Evolutionary conservation across 2,797 vertebrate species (phyloP).

Genomic region (Mallotus villosus): DNA sequence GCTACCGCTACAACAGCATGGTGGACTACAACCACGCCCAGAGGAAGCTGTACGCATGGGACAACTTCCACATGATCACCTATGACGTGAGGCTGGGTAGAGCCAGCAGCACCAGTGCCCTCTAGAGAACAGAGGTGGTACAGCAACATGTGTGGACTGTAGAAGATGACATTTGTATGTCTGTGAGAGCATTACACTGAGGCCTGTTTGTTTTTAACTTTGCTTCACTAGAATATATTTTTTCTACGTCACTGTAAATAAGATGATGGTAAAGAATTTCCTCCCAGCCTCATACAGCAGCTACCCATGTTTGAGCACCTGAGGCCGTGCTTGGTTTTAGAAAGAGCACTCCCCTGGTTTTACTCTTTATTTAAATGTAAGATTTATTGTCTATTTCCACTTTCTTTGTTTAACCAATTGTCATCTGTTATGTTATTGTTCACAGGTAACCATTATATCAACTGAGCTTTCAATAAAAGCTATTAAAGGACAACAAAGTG

Average conservation of each 20-base stretch:
- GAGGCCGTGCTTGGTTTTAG: not conserved
- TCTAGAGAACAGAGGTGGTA: not conserved
- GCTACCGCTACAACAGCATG: slow-evolving; percentile 89
- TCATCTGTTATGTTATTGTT: not conserved
- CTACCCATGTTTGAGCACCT: not conserved
- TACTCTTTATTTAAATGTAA: not conserved
- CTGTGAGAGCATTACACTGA: not conserved
- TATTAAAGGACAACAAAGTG: not conserved
- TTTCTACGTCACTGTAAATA: slow-evolving; percentile 56
- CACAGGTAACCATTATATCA: not conserved
- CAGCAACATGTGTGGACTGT: not conserved
- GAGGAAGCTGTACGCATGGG: slow-evolving; percentile 89
- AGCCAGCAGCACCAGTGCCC: slow-evolving; percentile 25
- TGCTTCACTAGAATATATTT: slow-evolving; percentile 54
- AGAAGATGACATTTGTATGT: not conserved
- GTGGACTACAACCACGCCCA: slow-evolving; percentile 89
- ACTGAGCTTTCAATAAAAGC: not conserved
- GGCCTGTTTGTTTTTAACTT: slow-evolving; percentile 3
- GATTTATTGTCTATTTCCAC: not conserved
- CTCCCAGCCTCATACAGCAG: not conserved
- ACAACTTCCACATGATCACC: slow-evolving; percentile 91
- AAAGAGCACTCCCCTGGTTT: not conserved
- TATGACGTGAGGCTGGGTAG: slow-evolving; percentile 83
- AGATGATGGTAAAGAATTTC: not conserved
- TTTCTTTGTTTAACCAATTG: not conserved